Conservation (phyloP, 2,113 vertebrate genomes). For the Galemys pyrenaicus region DNA sequence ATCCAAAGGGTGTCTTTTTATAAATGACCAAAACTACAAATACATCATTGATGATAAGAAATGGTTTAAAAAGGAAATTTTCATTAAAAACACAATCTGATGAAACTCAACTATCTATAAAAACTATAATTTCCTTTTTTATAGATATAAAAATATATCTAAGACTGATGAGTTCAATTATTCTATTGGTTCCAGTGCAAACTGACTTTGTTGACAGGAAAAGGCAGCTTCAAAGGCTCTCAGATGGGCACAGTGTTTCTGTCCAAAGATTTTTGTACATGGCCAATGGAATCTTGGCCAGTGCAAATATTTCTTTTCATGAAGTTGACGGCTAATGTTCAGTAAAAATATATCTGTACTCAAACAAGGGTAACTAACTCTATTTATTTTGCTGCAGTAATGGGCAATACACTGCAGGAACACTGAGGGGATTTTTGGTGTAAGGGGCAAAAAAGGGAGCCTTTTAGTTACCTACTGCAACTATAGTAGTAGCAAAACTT, state of each 20-base stretch:
- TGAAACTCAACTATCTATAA: too few relatives aligned
- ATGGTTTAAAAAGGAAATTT: too few relatives aligned
- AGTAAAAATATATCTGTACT: not conserved
- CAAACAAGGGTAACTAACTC: not conserved
- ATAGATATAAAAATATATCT: too few relatives aligned
- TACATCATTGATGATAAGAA: too few relatives aligned
- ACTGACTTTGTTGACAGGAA: not conserved
- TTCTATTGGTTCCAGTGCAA: too few relatives aligned
- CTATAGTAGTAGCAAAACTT: not conserved
- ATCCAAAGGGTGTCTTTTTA: too few relatives aligned
- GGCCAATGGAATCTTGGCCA: not conserved
- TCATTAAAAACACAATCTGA: too few relatives aligned
- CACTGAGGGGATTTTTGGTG: not conserved
- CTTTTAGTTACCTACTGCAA: not conserved
- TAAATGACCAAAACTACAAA: too few relatives aligned
- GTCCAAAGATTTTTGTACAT: not conserved
- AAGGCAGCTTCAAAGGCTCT: not conserved
- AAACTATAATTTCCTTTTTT: too few relatives aligned
- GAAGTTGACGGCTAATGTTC: not conserved
- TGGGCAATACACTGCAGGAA: not conserved
- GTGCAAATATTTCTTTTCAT: not conserved
- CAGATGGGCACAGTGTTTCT: not conserved
- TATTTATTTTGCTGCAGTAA: not conserved
- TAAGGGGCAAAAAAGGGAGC: not conserved
- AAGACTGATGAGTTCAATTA: too few relatives aligned